Evolutionary conservation across 2,888 invertebrate genomes (phyloP), one percentile per base, ranked within the genome.

Genomic region (Parnassius apollo): DNA sequence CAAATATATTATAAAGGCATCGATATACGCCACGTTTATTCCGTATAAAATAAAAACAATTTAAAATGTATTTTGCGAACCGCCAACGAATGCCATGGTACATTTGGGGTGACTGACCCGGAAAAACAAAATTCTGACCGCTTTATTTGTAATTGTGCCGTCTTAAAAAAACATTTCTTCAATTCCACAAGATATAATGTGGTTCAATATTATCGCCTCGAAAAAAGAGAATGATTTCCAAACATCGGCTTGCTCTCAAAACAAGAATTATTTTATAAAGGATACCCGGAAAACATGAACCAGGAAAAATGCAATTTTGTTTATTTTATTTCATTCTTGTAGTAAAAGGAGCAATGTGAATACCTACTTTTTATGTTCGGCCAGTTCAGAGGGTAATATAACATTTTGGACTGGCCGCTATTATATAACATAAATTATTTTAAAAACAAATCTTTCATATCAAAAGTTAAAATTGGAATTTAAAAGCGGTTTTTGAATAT

Each of bases 41-140:
- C 55, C 13, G 60, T 61, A 62, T 62, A 64, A 62, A 67, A 50
- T 50, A 62, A 61, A 67, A 67, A 65, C 59, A 35, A 59, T 64
- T 67, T 60, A 61, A 67, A 67, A 64, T 55, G 50, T 60, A 42
- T 59, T 62, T 57, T 53, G 57, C 59, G 57, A 22, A 46, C 52
- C 50, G 44, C 51, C 53, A 57, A n/a, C 46, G 46, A 61, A 57
- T 35, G 57, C 18, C 60, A 57, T 60, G 64, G 57, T 57, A 61
- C 50, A 45, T 22, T 44, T 46, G 13, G 50, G 64, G 64, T 64
- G 57, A 64, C 11, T 61, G 64, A 64, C 61, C 64, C 64, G 61
- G 64, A 60, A 57, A 58, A 62, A 57, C 56, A 57, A 62, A 62
- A 52, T 48, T 46, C 57, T 52, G 56, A 46, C 50, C 64, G 56